A percentile compares a stretch with the other conserved stretches of the same genome.
Evolutionary conservation across 35 echinoderm and acorn worm genomes (phyloP).

Genomic region (Lytechinus pictus): DNA sequence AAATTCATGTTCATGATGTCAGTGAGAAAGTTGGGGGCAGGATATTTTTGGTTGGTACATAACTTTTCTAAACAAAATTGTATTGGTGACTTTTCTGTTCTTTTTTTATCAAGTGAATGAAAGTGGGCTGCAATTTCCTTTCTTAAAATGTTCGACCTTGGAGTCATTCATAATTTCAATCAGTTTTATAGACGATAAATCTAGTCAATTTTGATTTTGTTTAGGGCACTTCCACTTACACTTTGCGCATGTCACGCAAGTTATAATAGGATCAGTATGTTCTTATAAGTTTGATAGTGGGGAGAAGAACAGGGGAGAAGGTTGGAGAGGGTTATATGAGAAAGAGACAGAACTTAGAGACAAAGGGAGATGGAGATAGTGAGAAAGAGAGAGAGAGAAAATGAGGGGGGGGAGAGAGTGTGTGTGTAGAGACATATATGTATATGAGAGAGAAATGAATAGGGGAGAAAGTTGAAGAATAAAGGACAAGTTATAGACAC

Average conservation of each 20-base stretch:
- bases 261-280: not conserved
- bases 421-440: too few species aligned
- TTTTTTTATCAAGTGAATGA: not conserved
- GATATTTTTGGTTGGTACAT: too few species aligned
- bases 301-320: not conserved
- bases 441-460: too few species aligned
- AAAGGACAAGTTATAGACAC: too few species aligned
- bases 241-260: not conserved
- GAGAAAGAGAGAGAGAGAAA: not conserved
- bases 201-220: not conserved
- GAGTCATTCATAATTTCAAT: not conserved
- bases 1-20: too few species aligned
- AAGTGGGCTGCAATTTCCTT: not conserved
- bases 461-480: too few species aligned
- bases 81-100: too few species aligned
- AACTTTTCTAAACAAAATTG: too few species aligned
- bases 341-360: not conserved
- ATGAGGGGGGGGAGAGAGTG: not conserved
- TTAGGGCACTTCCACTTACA: not conserved
- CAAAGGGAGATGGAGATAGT: not conserved
- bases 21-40: too few species aligned
- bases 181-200: not conserved
- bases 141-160: not conserved
- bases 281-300: too few species aligned
- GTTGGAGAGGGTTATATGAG: not conserved